These are phyloP conservation scores for Torymus auratus DNA, from an alignment of 2,888 invertebrate species.

Conservation along the genomic window DNA sequence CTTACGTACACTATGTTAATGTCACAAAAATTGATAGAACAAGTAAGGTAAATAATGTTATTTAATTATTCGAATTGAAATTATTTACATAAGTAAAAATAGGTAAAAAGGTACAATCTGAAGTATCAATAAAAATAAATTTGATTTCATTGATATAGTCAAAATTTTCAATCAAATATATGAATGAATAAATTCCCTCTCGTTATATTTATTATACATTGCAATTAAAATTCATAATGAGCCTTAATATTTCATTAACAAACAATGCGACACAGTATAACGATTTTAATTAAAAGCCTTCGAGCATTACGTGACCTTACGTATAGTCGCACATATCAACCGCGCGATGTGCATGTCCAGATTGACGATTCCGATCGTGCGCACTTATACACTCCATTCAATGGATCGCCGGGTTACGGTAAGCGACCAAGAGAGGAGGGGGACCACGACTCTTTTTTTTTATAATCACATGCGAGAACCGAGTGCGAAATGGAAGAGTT, in stretches of 20 bases:
- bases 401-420: conserved; percentile 25
- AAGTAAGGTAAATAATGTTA: no score
- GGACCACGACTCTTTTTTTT: conserved; percentile 1
- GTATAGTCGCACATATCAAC: neutral
- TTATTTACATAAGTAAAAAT: no score
- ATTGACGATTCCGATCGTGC: conserved; percentile 9
- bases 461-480: conserved; percentile 33
- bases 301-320: conserved; percentile 29
- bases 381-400: conserved; percentile 20
- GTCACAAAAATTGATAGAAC: no score
- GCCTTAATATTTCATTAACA: conserved; percentile 30
- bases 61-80: no score
- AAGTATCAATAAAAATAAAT: neutral
- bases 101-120: no score
- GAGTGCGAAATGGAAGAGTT: conserved; percentile 37
- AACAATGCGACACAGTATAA: conserved; percentile 19
- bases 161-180: neutral
- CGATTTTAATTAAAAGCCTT: conserved; percentile 32
- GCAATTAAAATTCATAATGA: neutral
- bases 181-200: neutral
- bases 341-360: neutral
- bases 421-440: neutral
- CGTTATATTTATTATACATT: no score
- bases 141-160: neutral
- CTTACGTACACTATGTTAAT: no score